Conservation (phyloP, 2,797 vertebrate species). For the Netta rufina region DNA sequence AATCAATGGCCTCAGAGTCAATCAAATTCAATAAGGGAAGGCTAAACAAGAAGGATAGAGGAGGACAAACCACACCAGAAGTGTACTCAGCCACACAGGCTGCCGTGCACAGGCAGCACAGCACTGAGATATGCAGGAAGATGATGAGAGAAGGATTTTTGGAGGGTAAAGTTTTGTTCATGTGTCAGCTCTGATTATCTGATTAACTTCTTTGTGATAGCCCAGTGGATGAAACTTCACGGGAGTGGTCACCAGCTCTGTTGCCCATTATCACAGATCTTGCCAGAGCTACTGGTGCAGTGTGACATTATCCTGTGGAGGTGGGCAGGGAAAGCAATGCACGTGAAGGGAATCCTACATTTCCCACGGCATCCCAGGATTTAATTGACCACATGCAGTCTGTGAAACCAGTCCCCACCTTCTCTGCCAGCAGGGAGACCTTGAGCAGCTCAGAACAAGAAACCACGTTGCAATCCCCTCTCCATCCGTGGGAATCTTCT, state of each 20-base stretch:
- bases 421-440: neutral
- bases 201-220: neutral
- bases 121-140: neutral
- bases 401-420: neutral
- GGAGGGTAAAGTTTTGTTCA: neutral
- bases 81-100: neutral
- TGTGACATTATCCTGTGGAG: neutral
- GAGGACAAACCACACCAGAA: neutral
- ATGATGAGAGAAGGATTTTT: neutral
- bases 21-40: constrained; percentile 3
- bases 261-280: neutral
- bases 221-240: neutral
- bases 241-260: neutral
- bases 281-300: neutral
- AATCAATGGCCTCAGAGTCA: constrained; percentile 50
- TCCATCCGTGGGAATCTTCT: neutral
- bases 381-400: neutral
- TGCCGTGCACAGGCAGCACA: neutral
- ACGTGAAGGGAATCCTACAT: neutral
- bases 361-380: neutral
- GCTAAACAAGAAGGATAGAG: neutral
- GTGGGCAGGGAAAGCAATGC: neutral
- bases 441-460: neutral
- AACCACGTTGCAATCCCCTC: neutral
- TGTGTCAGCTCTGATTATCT: neutral